phyloP scores from a whole-genome alignment of 2,888 invertebrate species.

The Drosophila tripunctata region DNA sequence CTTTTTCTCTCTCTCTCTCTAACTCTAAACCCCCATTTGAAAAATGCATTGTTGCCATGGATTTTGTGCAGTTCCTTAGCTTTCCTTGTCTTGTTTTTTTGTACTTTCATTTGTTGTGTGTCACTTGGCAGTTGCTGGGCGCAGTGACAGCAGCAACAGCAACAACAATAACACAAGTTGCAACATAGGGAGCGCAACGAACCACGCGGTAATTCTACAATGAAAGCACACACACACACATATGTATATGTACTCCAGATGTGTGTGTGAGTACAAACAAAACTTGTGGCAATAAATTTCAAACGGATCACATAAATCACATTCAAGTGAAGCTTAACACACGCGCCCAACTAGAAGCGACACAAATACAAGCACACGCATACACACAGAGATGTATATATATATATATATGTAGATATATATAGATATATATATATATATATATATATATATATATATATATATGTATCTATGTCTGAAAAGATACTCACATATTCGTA shows the following conservation, averaged over 20 bases:
- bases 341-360: constrained; percentile 74
- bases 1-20: background rate
- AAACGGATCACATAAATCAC: constrained; percentile 84
- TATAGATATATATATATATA: background rate
- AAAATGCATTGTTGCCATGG: constrained; percentile 26
- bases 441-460: background rate
- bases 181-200: constrained; percentile 42
- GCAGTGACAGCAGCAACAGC: constrained; percentile 52
- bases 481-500: constrained; percentile 16
- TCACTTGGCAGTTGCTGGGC: constrained; percentile 62
- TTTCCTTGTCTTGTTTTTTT: constrained; percentile 30
- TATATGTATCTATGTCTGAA: constrained; percentile 1
- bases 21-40: background rate
- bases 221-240: constrained; percentile 46
- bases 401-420: background rate
- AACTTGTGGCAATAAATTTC: constrained; percentile 82
- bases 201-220: constrained; percentile 70
- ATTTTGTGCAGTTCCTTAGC: constrained; percentile 16
- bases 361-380: constrained; percentile 44
- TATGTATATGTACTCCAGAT: background rate
- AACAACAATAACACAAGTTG: constrained; percentile 45
- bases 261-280: constrained; percentile 59
- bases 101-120: constrained; percentile 63
- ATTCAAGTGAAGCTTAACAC: constrained; percentile 82
- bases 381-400: background rate